Conservation (phyloP, 2,113 vertebrate species). For the Rhabdornis inornatus region DNA sequence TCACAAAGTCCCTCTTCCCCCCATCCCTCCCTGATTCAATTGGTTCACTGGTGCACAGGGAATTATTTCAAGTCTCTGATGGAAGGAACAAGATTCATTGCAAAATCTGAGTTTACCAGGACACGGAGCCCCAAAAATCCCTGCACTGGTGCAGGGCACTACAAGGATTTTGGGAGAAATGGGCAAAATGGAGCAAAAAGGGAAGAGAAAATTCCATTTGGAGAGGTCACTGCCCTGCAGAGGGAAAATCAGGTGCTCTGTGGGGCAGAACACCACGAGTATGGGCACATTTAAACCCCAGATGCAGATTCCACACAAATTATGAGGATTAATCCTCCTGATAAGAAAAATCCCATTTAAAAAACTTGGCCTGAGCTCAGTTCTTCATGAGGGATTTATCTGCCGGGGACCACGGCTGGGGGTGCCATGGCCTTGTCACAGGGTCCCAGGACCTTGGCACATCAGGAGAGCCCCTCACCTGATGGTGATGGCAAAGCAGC, state of each 20-base stretch:
- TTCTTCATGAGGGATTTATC: neutral
- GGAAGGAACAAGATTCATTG: neutral
- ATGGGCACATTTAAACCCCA: neutral
- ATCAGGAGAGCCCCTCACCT: neutral
- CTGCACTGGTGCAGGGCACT: neutral
- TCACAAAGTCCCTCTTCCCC: accelerated
- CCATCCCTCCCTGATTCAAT: accelerated
- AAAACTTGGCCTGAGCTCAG: neutral
- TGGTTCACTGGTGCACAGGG: neutral
- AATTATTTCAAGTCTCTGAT: neutral
- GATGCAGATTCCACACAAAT: neutral
- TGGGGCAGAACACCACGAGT: accelerated
- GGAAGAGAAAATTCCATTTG: neutral
- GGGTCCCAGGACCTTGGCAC: neutral
- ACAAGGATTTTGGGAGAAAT: neutral
- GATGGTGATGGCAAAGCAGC: neutral
- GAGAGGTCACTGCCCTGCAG: neutral
- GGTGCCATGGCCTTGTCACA: accelerated
- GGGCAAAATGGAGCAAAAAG: neutral
- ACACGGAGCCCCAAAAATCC: neutral
- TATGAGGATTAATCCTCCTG: neutral
- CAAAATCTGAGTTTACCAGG: neutral
- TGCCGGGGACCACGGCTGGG: accelerated
- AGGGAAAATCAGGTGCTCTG: neutral
- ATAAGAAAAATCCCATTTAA: neutral